Evolutionary conservation across 2,888 invertebrate species (phyloP), one percentile per base, ranked within the genome.

Genomic region (Cantharis nigra): DNA sequence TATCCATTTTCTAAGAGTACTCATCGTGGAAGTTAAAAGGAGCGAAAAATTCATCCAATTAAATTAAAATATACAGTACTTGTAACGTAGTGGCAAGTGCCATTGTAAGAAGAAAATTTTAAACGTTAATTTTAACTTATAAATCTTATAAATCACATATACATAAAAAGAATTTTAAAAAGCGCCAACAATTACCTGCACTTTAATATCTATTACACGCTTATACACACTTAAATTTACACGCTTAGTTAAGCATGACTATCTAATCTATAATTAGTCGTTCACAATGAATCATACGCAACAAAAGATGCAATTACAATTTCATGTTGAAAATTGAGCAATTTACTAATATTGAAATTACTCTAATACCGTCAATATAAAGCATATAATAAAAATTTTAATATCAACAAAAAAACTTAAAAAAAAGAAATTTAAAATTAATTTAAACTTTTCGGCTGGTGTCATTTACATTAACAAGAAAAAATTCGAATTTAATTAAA

Each of bases 241-340:
- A 84, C 80, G 85, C 83, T 84, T 81, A 83, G 83, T 77, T 83
- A 79, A 85, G 85, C 85, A 81, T 84, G 83, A 85, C 84, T 83
- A 83, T 84, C 84, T 84, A 83, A 84, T 83, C 82, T 82, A 81
- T 83, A 85, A 85, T 85, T 84, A 80, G 75, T 78, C 83, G 80
- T 78, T 77, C 74, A 78, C 67, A 75, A 75, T 77, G 71, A 80
- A 78, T 78, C 79, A 80, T 81, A 80, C 74, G 71, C 72, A 71
- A 75, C 70, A 72, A 62, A 73, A 67, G 64, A 64, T 20, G 18
- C 65, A 49, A 49, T 49, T 49, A 49, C 49, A 49, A 49, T 49
- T 49, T 49, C 49, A 49, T 49, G 49, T 49, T 49, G 49, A 49
- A 49, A 49, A n/a, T 49, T 49, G 49, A n/a, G 49, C 49, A 49